phyloP scores from a whole-genome alignment of 2,888 invertebrate species.

The Frankliniella fusca region DNA sequence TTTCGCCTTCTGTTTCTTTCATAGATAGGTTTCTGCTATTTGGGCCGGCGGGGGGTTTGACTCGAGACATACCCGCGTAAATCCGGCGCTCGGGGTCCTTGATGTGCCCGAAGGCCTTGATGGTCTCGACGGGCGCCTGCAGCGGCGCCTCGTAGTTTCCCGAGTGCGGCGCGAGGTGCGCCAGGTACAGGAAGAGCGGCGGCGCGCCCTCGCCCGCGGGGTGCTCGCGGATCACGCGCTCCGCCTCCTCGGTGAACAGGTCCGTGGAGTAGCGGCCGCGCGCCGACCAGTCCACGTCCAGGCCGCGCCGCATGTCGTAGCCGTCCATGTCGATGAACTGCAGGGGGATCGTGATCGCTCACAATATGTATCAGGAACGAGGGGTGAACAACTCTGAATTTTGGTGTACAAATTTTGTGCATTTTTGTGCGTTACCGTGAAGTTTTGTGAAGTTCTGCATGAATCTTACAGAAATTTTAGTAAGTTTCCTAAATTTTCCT shows the following conservation, averaged over 20 bases:
- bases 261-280: constrained; percentile 60
- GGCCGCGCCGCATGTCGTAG: constrained; percentile 59
- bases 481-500: too few relatives aligned
- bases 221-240: constrained; percentile 54
- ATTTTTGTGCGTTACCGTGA: too few relatives aligned
- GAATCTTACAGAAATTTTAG: too few relatives aligned
- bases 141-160: constrained; percentile 59
- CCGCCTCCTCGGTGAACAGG: constrained; percentile 61
- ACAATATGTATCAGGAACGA: too few relatives aligned
- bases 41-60: neutral
- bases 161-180: constrained; percentile 64
- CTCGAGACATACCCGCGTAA: constrained; percentile 63
- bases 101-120: constrained; percentile 63
- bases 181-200: constrained; percentile 65
- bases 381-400: too few relatives aligned
- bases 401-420: too few relatives aligned
- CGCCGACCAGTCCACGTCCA: constrained; percentile 52
- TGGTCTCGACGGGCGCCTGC: constrained; percentile 63
- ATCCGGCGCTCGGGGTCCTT: constrained; percentile 59
- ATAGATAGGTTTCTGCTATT: neutral
- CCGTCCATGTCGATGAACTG: constrained; percentile 50
- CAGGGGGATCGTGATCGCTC: too few relatives aligned
- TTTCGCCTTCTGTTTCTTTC: neutral
- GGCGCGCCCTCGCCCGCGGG: constrained; percentile 42
- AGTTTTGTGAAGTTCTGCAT: too few relatives aligned